Base-by-base conservation (phyloP, 2,113 vertebrate genomes). In the Corydoras sp. region DNA sequence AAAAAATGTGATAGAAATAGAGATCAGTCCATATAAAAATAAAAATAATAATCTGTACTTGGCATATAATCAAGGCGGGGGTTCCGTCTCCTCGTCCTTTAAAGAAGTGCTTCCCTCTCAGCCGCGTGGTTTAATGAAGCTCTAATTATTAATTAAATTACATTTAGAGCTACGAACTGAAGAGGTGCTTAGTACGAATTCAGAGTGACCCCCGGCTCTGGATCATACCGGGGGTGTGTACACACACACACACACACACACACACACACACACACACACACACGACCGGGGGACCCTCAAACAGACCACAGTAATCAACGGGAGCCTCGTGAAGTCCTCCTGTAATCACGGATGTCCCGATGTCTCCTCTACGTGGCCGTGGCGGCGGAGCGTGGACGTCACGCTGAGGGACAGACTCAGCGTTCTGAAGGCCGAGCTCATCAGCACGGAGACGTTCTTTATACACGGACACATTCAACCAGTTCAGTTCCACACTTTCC, bases 81-180 rank as follows among this genome's bases (percentile, higher is more conserved):
- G 61, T 48, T 53, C 64, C 48, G 11, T 32, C 65, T 54, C 14
- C 73, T 73, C 13, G 14, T 48, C 60, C 78, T 83, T 81, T 86
- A 77, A 82, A 86, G 82, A 87, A 85, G 80, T 86, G 84, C 83
- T 70, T 81, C 83, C 86, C 83, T 86, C 87, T 85, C 80, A 82
- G 85, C 83, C 86, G 80, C 74, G 84, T 75, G 80, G 81, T 85
- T 80, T 88, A 89, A 89, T 86, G 85, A 79, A 89, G 76, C 77
- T 74, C 79, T 89, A 88, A 90, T 87, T 88, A 83, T 83, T 87
- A 88, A 87, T 88, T 86, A 85, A 85, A 87, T 88, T 87, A 86
- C 86, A 89, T 88, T 90, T 87, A 88, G 83, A 75, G 80, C 74
- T 83, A 83, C 86, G 84, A 68, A 82, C 83, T 80, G 85, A 79